A percentile compares a stretch with the other conserved stretches of the same genome.
Evolutionary conservation across 2,888 invertebrate species (phyloP).

Genomic region (Crocallis elinguaria): DNA sequence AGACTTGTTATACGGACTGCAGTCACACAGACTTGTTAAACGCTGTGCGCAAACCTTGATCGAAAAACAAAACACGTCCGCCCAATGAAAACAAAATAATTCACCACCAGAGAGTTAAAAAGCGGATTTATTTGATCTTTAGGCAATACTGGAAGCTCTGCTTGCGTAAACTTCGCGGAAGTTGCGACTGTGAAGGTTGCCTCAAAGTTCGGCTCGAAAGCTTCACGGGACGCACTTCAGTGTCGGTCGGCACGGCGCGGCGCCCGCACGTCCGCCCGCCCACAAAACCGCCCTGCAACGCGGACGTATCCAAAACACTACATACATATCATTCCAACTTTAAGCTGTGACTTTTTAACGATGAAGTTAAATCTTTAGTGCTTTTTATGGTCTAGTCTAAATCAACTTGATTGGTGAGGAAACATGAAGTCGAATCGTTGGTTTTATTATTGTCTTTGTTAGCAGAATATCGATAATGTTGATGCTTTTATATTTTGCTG

Average conservation of each 20-base stretch:
- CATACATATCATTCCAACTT: conserved; percentile 28
- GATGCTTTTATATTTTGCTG: background rate
- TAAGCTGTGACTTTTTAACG: background rate
- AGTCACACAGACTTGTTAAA: no score
- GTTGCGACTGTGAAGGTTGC: conserved; percentile 5
- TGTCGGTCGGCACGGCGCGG: conserved; percentile 46
- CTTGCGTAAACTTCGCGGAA: conserved; percentile 10
- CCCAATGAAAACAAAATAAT: conserved; percentile 1
- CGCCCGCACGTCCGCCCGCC: conserved; percentile 48
- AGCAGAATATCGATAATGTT: background rate
- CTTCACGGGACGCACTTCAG: conserved; percentile 35
- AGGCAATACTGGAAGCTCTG: conserved; percentile 2
- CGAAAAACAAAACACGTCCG: conserved; percentile 12
- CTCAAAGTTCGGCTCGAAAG: conserved; percentile 24
- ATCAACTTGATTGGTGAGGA: background rate
- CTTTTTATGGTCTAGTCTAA: no score
- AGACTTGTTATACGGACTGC: no score
- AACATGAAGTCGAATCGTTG: background rate
- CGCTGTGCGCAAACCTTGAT: background rate
- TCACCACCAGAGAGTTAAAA: conserved; percentile 1
- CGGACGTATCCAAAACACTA: conserved; percentile 16
- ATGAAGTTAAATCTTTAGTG: background rate
- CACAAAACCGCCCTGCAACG: conserved; percentile 16
- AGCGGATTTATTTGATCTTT: background rate
- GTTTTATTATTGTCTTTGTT: background rate